Conservation (phyloP, 1,140 invertebrate species). For the Oryzaephilus surinamensis region DNA sequence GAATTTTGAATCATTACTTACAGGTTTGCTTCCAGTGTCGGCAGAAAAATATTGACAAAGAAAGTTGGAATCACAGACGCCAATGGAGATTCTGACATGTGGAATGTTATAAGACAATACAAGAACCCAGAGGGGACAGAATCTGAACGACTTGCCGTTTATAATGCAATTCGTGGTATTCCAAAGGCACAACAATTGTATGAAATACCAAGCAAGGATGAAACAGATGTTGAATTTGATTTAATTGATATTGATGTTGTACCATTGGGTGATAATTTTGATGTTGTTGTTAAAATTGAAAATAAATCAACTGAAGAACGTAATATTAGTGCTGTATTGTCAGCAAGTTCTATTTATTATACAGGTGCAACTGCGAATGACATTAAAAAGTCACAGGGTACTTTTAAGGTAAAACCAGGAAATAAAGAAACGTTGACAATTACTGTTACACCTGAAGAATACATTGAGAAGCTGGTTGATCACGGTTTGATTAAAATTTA, state of each 20-base stretch:
- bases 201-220: constrained; percentile 41
- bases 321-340: constrained; percentile 49
- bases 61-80: constrained; percentile 48
- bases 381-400: constrained; percentile 50
- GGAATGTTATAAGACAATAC: constrained; percentile 58
- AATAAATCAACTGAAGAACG: constrained; percentile 54
- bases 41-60: constrained; percentile 64
- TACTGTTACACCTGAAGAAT: constrained; percentile 46
- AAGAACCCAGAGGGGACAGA: constrained; percentile 57
- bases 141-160: constrained; percentile 50
- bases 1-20: not conserved
- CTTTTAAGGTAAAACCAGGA: constrained; percentile 45
- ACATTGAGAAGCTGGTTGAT: constrained; percentile 56
- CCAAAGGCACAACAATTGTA: constrained; percentile 49
- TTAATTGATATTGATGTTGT: constrained; percentile 56
- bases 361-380: constrained; percentile 56
- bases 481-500: constrained; percentile 58
- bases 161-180: constrained; percentile 50
- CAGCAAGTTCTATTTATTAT: constrained; percentile 54
- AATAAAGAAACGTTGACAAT: constrained; percentile 43
- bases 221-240: constrained; percentile 52
- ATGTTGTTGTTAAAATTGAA: constrained; percentile 51
- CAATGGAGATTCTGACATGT: constrained; percentile 50
- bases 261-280: constrained; percentile 54
- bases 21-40: constrained; percentile 41